Base-by-base conservation (phyloP, 2,113 vertebrate species). In the Hemiscyllium ocellatum region DNA sequence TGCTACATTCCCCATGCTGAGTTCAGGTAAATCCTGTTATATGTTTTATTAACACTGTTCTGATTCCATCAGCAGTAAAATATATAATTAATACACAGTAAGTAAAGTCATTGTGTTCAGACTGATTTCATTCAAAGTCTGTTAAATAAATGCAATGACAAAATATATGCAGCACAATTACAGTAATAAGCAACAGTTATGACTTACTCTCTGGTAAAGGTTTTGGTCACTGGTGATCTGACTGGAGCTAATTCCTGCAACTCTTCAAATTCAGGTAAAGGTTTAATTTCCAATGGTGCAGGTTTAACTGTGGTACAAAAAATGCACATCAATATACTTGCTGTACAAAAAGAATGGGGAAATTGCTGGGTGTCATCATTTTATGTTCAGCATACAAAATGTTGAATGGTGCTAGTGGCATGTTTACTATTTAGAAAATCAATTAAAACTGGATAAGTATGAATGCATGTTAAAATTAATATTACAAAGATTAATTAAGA, bases 181-280 rank as follows among this genome's bases (percentile, higher is more conserved):
- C 24, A 42, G 19, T 7, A 95, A 66, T 66, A 70, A 78, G 91
- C 22, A 95, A 8, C 17, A 80, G 95, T 72, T 72, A 33, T 15
- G 96, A 99, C 99, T 99, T 98, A 99, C 99, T 99, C 99, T 97
- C 99, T 98, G 96, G 99, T 98, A 96, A 99, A 99, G 96, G 98
- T 98, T 97, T 98, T 98, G n/a, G 99, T 99, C 97, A 99, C 99
- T 2, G 99, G 99, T 72, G 99, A 99, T 97, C 98, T 98, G 56
- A 99, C 98, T 0, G 99, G 99, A 47, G 99, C 98, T 76, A 95
- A 95, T 95, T 95, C 94, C 95, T 98, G 98, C 86, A 99, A 97
- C 97, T 99, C 99, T 96, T 99, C 99, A 98, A 98, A 99, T 96
- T 99, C 99, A 69, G 98, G 97, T 96, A 99, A 96, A 89, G 99